phyloP scores from a whole-genome alignment of 2,888 invertebrate species.

The Phanerotoma sp. region DNA sequence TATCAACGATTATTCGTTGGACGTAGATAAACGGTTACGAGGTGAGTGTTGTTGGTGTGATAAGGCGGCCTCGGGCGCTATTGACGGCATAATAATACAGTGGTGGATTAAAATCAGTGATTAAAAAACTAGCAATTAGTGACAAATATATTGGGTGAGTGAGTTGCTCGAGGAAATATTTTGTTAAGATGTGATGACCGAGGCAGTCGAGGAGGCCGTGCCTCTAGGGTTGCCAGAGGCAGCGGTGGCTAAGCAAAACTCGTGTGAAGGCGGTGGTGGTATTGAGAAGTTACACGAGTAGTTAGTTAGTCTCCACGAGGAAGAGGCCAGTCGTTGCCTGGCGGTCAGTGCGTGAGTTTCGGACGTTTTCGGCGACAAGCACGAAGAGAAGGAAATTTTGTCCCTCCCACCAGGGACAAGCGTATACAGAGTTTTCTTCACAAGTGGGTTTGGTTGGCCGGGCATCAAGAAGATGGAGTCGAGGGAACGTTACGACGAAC shows the following conservation, averaged over 20 bases:
- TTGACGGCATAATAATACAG: background rate
- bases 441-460: background rate
- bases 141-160: background rate
- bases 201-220: constrained; percentile 26
- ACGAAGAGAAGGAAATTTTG: constrained; percentile 13
- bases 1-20: constrained; percentile 17
- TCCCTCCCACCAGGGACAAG: background rate
- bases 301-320: constrained; percentile 35
- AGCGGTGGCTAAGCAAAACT: constrained; percentile 23
- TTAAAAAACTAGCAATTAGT: background rate
- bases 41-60: constrained; percentile 18
- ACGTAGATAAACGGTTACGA: constrained; percentile 19
- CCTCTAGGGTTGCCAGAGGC: constrained; percentile 28
- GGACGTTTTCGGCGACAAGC: background rate
- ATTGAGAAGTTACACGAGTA: constrained; percentile 30
- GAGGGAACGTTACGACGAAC: constrained; percentile 58
- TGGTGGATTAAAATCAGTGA: background rate
- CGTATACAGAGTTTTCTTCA: background rate
- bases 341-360: constrained; percentile 33
- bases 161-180: background rate
- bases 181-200: constrained; percentile 13
- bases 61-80: constrained; percentile 10
- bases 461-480: constrained; percentile 33
- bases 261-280: constrained; percentile 21
- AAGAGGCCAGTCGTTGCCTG: constrained; percentile 39